Percentiles rank a stretch among this genome's conserved stretches.
These are phyloP conservation scores for Holotrichia oblita DNA, from an alignment of 1,140 invertebrate species.

Conservation along the genomic window DNA sequence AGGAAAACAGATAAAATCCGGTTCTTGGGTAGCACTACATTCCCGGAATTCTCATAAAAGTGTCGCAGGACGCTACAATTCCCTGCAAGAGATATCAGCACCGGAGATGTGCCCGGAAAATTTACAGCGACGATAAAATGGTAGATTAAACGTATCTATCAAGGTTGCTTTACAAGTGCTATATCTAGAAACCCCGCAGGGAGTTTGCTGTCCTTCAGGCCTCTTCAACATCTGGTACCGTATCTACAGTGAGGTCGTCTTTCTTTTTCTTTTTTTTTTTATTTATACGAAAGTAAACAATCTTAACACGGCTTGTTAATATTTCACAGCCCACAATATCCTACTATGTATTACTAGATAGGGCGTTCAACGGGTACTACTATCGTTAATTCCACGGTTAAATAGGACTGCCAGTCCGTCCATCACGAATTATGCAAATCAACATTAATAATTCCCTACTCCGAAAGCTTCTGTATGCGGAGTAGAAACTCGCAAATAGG, in stretches of 20 bases:
- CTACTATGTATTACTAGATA: no score
- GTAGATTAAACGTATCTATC: neutral
- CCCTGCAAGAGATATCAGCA: neutral
- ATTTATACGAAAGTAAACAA: no score
- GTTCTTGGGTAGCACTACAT: neutral
- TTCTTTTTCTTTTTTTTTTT: no score
- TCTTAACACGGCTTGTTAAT: no score
- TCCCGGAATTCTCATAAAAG: conserved; percentile 6
- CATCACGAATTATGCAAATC: conserved; percentile 23
- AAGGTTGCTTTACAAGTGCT: neutral
- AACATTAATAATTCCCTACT: neutral
- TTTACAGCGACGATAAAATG: neutral
- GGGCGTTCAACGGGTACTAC: no score
- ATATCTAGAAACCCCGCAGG: no score
- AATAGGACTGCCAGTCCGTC: neutral
- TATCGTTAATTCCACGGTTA: neutral
- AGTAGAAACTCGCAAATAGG: no score
- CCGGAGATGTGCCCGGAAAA: neutral
- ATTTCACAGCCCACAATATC: no score
- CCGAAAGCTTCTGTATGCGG: no score
- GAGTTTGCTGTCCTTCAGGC: no score
- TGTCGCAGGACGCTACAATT: neutral
- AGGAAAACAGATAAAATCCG: conserved; percentile 20
- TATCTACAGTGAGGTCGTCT: no score
- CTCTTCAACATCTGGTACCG: no score